phyloP scores from a whole-genome alignment of 2,797 vertebrate species.

The Loris lydekkerianus region DNA sequence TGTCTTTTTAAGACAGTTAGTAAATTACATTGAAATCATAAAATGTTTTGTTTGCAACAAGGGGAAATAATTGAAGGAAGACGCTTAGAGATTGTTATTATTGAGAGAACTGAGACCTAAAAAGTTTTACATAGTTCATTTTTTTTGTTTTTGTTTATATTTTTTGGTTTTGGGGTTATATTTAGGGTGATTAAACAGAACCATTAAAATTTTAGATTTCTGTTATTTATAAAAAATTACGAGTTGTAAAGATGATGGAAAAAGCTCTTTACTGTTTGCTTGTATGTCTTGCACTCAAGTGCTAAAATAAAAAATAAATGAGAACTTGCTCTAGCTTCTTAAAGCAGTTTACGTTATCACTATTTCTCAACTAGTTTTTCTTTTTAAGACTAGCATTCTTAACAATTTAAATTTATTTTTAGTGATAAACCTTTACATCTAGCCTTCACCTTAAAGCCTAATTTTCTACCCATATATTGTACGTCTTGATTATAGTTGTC shows the following conservation, averaged over 20 bases:
- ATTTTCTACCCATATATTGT: background rate
- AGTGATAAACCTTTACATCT: background rate
- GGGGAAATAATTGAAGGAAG: background rate
- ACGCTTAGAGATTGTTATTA: background rate
- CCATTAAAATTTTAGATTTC: conserved; percentile 32
- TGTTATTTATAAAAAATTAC: conserved; percentile 40
- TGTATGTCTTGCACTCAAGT: conserved; percentile 19
- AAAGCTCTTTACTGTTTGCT: background rate
- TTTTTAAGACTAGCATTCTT: conserved; percentile 9
- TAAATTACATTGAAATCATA: conserved; percentile 37
- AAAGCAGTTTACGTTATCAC: conserved; percentile 4
- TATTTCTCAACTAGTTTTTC: background rate
- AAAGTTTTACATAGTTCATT: conserved; percentile 16
- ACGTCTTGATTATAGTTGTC: background rate
- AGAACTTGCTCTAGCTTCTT: background rate
- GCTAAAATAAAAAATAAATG: conserved; percentile 36
- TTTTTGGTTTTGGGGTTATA: conserved; percentile 27
- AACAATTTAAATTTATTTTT: conserved; percentile 32
- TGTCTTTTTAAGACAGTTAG: background rate
- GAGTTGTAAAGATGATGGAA: conserved; percentile 17
- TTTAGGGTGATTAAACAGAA: conserved; percentile 12
- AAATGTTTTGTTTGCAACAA: background rate
- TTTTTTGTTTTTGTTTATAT: background rate
- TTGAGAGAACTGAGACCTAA: background rate
- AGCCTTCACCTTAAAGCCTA: background rate